Evolutionary conservation across 1,140 invertebrate species (phyloP).

Genomic region (Argopecten irradians): DNA sequence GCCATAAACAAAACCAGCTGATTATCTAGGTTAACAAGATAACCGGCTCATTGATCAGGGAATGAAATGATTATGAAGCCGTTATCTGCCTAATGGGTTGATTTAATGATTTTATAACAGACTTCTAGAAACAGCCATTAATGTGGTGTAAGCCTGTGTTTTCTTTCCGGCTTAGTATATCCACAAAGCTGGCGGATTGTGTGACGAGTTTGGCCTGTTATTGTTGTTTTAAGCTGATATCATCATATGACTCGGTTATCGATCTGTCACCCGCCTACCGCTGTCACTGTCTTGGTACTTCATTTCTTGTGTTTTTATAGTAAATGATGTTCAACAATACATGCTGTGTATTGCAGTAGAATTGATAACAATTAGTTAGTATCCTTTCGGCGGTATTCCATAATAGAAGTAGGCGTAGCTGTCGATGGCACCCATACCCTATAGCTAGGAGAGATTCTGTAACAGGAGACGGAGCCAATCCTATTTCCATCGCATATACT

Average conservation of each 20-base stretch:
- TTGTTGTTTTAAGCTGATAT: background rate
- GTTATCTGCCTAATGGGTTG: conserved; percentile 9
- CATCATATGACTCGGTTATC: background rate
- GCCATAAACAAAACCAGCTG: background rate
- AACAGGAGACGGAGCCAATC: background rate
- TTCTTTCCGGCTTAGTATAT: conserved; percentile 17
- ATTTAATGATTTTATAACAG: background rate
- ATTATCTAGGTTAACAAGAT: conserved; percentile 9
- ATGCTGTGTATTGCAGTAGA: background rate
- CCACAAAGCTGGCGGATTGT: background rate
- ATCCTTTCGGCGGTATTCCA: conserved; percentile 12
- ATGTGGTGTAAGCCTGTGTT: background rate
- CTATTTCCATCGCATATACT: background rate
- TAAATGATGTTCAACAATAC: background rate
- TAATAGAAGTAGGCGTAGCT: background rate
- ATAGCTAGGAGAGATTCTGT: background rate
- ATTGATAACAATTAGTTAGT: background rate
- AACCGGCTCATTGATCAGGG: background rate
- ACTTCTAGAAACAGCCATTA: background rate
- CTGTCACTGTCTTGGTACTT: background rate
- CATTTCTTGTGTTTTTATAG: background rate
- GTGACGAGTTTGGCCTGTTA: background rate
- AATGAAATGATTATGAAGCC: background rate
- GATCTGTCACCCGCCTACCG: background rate
- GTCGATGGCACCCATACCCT: background rate